Evolutionary conservation across 1,140 invertebrate genomes (phyloP), one percentile per base, ranked within the genome.

Genomic region (Calliphora vicina): DNA sequence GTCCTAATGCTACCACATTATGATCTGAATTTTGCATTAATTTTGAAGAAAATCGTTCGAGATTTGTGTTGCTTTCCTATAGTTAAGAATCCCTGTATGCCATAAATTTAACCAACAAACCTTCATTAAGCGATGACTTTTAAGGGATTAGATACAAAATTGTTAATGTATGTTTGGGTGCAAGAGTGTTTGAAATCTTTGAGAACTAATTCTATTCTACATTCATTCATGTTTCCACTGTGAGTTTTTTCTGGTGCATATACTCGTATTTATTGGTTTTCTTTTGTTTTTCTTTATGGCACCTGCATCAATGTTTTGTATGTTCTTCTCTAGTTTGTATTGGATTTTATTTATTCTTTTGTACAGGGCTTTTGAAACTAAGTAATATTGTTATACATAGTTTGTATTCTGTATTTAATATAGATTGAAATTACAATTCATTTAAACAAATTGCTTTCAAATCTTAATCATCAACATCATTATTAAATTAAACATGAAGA

Each of bases 401-500:
- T n/a, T 61, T n/a, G n/a, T 23, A 67, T 67, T 67, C 50, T 13
- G 13, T 6, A 17, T 12, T 6, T n/a, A 57, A 9, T 67, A 23
- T 23, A 67, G 10, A 23, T 67, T 23, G 23, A 25, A 67, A 23
- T 5, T 67, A 23, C 61, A 67, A 67, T 67, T 67, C 72, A 74
- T 42, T 78, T 45, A 10, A 43, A 78, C 74, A 78, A 78, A 78
- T 78, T 78, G 35, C 25, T 78, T 76, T 76, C 35, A 76, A 76
- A 76, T 76, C 35, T 9, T 76, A 35, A 73, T 29, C 26, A 73
- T 26, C 26, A 73, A 50, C 20, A 25, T 67, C 61, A n/a, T 67
- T 67, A 67, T 67, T 67, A 20, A 67, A 57, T 57, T 57, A 17
- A n/a, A 17, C 13, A 57, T 57, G 12, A 57, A 57, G 6, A 17